These are phyloP conservation scores for Parotia lawesii DNA, from an alignment of 2,113 vertebrate genomes.

Conservation along the genomic window DNA sequence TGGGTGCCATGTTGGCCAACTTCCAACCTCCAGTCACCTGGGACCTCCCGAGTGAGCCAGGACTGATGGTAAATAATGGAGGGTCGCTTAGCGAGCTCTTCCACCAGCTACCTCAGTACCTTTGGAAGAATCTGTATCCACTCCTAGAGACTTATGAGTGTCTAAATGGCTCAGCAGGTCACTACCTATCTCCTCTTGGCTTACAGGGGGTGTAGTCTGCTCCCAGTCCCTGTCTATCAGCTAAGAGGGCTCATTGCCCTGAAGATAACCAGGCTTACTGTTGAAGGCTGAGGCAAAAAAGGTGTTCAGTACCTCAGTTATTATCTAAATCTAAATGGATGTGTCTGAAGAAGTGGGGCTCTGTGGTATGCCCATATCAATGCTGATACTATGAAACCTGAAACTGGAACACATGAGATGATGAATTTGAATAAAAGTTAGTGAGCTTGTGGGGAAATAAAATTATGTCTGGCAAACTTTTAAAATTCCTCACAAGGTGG, in stretches of 20 bases:
- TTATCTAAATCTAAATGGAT: background rate
- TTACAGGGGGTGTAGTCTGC: background rate
- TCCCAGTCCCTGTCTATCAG: background rate
- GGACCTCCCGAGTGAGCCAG: background rate
- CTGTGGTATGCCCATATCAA: background rate
- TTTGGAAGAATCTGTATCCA: fast-evolving
- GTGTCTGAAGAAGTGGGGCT: background rate
- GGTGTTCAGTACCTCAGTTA: background rate
- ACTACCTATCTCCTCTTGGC: no score
- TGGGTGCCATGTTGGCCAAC: background rate
- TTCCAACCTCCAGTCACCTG: background rate
- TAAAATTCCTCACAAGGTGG: background rate
- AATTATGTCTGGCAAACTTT: background rate
- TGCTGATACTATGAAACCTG: background rate
- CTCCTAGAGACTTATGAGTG: background rate
- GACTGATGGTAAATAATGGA: background rate
- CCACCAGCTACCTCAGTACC: background rate
- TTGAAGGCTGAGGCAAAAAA: background rate
- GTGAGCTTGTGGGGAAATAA: background rate
- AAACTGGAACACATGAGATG: background rate
- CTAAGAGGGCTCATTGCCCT: background rate
- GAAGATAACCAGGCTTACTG: background rate
- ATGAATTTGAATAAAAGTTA: background rate
- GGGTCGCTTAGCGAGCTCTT: background rate
- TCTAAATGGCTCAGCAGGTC: background rate